Base-by-base conservation (phyloP, 2,113 vertebrate genomes). In the Chroicocephalus ridibundus region DNA sequence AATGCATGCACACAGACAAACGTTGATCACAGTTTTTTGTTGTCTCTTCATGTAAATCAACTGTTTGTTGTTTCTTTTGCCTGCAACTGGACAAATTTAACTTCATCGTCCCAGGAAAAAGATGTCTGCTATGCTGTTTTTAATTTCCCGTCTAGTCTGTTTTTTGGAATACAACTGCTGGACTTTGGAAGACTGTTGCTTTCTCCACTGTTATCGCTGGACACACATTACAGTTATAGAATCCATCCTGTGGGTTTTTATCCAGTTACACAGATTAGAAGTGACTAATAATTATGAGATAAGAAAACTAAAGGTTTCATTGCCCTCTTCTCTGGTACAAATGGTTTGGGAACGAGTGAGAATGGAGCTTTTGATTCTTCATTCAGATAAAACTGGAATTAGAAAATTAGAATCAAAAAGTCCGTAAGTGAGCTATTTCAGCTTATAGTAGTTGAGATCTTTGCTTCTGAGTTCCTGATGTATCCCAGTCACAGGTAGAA, bases 271-370 rank as follows among this genome's bases (percentile, higher is more conserved):
- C 10, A 64, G 21, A 64, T 61, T 61, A 72, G 62, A 93, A 60
- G 11, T 40, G 12, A 9, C 34, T 86, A 86, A 78, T 16, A 88
- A 57, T 62, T 47, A 68, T 25, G 13, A 77, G 9, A 57, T 44
- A 62, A 77, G 27, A 93, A 83, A 86, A 36, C 3, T 77, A 13
- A 89, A 66, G 46, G 88, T 95, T n/a, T 95, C 49, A 55, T 60
- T 24, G 72, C 24, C 31, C 11, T 92, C 60, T 92, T 85, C 54
- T 96, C 49, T 58, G 14, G 80, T 69, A 83, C 29, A 91, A 95
- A 76, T 40, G 9, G 15, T 94, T 96, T 94, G 69, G 66, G 44
- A 88, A 92, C 52, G 44, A 89, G 66, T 79, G 82, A 95, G 79
- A 51, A 47, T 36, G 17, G 34, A 46, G 24, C 55, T 71, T 78